phyloP scores from a whole-genome alignment of 92 coral and sea anemone species.

The Epizoanthus fatuus region DNA sequence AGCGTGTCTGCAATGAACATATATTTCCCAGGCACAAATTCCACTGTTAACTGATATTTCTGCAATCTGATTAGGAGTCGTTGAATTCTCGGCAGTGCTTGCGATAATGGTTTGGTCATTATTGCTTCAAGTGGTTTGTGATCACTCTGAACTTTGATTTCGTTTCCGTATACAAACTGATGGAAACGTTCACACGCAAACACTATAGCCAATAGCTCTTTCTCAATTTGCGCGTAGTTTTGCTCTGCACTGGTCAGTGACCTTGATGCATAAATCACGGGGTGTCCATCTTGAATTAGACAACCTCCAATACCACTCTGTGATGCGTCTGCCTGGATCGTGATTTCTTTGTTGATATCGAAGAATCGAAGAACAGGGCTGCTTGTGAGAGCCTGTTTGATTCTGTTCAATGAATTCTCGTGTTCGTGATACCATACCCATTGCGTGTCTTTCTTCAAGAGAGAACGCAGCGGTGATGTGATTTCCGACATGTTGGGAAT shows the following conservation, averaged over 20 bases:
- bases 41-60: constrained; percentile 39
- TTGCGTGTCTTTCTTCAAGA: constrained; percentile 39
- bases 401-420: constrained; percentile 46
- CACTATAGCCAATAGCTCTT: constrained; percentile 59
- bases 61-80: constrained; percentile 55
- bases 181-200: constrained; percentile 58
- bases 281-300: constrained; percentile 62
- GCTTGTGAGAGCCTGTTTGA: constrained; percentile 54
- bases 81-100: constrained; percentile 60
- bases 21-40: constrained; percentile 30
- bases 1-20: constrained; percentile 36
- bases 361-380: constrained; percentile 52
- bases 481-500: constrained; percentile 46
- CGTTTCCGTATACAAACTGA: constrained; percentile 42
- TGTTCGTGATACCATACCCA: constrained; percentile 54
- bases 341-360: constrained; percentile 41
- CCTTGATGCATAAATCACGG: constrained; percentile 58
- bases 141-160: constrained; percentile 46
- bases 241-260: constrained; percentile 49
- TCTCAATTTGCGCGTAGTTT: constrained; percentile 57
- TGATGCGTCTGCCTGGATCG: constrained; percentile 65
- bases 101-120: constrained; percentile 39
- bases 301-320: constrained; percentile 56
- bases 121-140: constrained; percentile 63
- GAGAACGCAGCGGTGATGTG: constrained; percentile 36